phyloP scores from a whole-genome alignment of 2,888 invertebrate species.

The Adineta ricciae region DNA sequence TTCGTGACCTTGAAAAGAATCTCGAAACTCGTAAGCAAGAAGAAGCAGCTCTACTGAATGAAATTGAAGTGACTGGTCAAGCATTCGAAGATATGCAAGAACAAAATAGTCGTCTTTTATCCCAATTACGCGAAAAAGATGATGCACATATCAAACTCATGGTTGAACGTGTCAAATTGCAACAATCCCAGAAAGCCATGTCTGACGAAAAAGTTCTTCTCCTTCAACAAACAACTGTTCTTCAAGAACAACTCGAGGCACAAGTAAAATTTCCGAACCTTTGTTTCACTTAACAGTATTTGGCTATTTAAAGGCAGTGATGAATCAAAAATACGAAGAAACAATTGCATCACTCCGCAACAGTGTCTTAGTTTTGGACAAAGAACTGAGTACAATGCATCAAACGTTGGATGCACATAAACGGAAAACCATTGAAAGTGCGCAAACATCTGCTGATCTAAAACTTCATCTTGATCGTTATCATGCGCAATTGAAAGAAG shows the following conservation, averaged over 20 bases:
- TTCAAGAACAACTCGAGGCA: conserved; percentile 80
- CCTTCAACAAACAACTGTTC: conserved; percentile 71
- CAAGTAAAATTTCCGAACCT: conserved; percentile 61
- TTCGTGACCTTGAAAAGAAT: conserved; percentile 79
- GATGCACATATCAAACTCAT: conserved; percentile 97
- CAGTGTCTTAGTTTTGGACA: conserved; percentile 80
- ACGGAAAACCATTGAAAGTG: conserved; percentile 88
- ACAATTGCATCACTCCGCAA: conserved; percentile 84
- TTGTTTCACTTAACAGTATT: too few relatives aligned
- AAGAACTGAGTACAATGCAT: conserved; percentile 72
- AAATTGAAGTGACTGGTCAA: conserved; percentile 98
- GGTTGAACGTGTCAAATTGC: conserved; percentile 89
- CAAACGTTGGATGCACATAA: conserved; percentile 97
- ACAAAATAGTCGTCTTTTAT: conserved; percentile 33
- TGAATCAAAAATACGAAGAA: conserved; percentile 83
- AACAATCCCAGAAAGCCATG: conserved; percentile 82
- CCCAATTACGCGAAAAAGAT: conserved; percentile 79
- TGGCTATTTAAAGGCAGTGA: too few relatives aligned
- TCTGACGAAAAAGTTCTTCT: conserved; percentile 85
- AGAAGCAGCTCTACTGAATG: conserved; percentile 87
- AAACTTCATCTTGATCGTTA: conserved; percentile 94
- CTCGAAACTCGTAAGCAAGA: conserved; percentile 64
- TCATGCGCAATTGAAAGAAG: conserved; percentile 92
- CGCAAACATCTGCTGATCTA: conserved; percentile 89
- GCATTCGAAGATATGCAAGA: conserved; percentile 94